Evolutionary conservation across 2,888 invertebrate genomes (phyloP).

Genomic region (Parnassius mnemosyne): DNA sequence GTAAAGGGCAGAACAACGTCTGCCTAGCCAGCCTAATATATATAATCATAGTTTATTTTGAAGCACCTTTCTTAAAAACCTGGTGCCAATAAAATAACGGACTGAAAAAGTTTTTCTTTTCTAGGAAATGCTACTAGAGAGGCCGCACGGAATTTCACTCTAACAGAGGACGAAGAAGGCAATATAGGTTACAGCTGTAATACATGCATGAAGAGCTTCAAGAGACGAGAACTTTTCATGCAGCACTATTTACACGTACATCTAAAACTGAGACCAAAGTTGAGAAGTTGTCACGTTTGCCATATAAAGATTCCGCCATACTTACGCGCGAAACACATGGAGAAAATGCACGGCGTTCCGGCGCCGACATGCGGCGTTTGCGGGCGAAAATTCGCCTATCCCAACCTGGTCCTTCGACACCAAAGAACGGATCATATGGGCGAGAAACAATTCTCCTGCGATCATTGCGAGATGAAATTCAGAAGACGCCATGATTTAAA

Average conservation of each 20-base stretch:
- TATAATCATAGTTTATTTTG: too few relatives aligned
- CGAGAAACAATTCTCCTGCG: slow-evolving; percentile 41
- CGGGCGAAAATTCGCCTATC: slow-evolving; percentile 50
- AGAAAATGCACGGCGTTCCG: slow-evolving; percentile 45
- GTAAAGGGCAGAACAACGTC: too few relatives aligned
- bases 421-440: slow-evolving; percentile 50
- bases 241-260: slow-evolving; percentile 53
- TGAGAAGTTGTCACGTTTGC: slow-evolving; percentile 50
- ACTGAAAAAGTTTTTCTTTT: slow-evolving; percentile 18
- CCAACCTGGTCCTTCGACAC: slow-evolving; percentile 41
- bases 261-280: slow-evolving; percentile 42
- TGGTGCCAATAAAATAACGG: neutral
- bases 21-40: too few relatives aligned
- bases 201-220: slow-evolving; percentile 40
- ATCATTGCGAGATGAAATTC: slow-evolving; percentile 39
- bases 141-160: slow-evolving; percentile 7
- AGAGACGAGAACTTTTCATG: slow-evolving; percentile 42
- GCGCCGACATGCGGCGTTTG: slow-evolving; percentile 48
- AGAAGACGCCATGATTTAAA: slow-evolving; percentile 14
- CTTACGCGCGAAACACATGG: slow-evolving; percentile 44
- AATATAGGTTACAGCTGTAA: slow-evolving; percentile 39
- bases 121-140: slow-evolving; percentile 18
- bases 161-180: slow-evolving; percentile 25
- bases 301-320: slow-evolving; percentile 43
- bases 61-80: neutral